These are phyloP conservation scores for Rhimphoctona megacephalus DNA, from an alignment of 2,888 invertebrate genomes.

Conservation along the genomic window DNA sequence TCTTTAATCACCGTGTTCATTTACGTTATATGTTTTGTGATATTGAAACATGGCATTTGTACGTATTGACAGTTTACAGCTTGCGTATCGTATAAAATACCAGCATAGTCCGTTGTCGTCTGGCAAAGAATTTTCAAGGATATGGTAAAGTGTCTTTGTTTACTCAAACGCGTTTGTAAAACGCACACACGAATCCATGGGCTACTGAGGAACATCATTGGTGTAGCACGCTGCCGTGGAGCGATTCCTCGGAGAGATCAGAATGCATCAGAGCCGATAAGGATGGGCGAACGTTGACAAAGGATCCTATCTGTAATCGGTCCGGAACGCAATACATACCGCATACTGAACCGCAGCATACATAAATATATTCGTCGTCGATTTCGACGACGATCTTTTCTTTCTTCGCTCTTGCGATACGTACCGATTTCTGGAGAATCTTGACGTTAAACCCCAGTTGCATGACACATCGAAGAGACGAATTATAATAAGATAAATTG, in stretches of 20 bases:
- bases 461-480: constrained; percentile 5
- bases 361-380: constrained; percentile 79
- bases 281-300: constrained; percentile 79
- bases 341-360: constrained; percentile 77
- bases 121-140: constrained; percentile 59
- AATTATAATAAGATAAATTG: not conserved
- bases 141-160: constrained; percentile 23
- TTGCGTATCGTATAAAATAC: constrained; percentile 47
- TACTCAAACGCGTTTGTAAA: constrained; percentile 1
- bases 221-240: constrained; percentile 39
- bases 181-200: constrained; percentile 13
- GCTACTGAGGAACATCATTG: constrained; percentile 39
- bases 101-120: constrained; percentile 16
- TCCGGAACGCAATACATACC: constrained; percentile 76
- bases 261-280: constrained; percentile 79
- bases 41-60: constrained; percentile 1
- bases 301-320: constrained; percentile 80
- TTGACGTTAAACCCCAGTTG: not conserved
- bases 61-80: constrained; percentile 36
- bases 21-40: not conserved
- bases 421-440: constrained; percentile 36
- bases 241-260: constrained; percentile 73
- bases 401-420: constrained; percentile 14
- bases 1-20: not conserved
- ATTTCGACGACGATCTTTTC: constrained; percentile 41